phyloP scores from a whole-genome alignment of 2,888 invertebrate species.

The Rotaria magnacalcarata region DNA sequence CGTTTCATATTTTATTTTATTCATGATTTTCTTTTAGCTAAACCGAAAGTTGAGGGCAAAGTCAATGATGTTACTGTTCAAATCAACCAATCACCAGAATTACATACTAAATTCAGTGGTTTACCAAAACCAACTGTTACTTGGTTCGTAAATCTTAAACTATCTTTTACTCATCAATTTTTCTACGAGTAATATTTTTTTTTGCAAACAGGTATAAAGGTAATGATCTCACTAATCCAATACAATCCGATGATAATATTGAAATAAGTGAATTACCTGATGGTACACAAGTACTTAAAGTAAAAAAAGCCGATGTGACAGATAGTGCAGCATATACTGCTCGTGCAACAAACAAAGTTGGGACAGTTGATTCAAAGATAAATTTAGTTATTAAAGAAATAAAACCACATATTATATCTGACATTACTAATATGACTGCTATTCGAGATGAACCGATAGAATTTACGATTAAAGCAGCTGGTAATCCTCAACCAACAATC shows the following conservation, averaged over 20 bases:
- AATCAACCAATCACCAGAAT: background rate
- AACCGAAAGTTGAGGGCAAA: constrained; percentile 21
- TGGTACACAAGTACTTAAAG: background rate
- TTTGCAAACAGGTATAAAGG: constrained; percentile 9
- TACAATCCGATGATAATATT: background rate
- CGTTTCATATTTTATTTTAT: background rate
- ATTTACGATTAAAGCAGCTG: constrained; percentile 38
- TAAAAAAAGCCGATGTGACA: background rate
- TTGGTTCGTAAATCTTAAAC: background rate
- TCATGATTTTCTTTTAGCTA: background rate
- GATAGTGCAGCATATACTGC: constrained; percentile 1
- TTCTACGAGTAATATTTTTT: too few species aligned
- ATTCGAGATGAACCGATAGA: constrained; percentile 40
- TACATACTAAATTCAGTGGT: constrained; percentile 1
- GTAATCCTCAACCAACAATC: constrained; percentile 51
- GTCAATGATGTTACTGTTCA: background rate
- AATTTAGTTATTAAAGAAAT: constrained; percentile 42
- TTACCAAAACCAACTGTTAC: constrained; percentile 25
- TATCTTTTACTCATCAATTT: too few species aligned
- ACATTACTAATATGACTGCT: constrained; percentile 35
- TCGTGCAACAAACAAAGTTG: constrained; percentile 41
- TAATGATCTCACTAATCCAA: background rate
- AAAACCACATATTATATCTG: constrained; percentile 37
- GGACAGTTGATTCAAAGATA: constrained; percentile 37
- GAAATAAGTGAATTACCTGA: constrained; percentile 17